Evolutionary conservation across 2,113 vertebrate species (phyloP).

Genomic region (Gracilinanus agilis): DNA sequence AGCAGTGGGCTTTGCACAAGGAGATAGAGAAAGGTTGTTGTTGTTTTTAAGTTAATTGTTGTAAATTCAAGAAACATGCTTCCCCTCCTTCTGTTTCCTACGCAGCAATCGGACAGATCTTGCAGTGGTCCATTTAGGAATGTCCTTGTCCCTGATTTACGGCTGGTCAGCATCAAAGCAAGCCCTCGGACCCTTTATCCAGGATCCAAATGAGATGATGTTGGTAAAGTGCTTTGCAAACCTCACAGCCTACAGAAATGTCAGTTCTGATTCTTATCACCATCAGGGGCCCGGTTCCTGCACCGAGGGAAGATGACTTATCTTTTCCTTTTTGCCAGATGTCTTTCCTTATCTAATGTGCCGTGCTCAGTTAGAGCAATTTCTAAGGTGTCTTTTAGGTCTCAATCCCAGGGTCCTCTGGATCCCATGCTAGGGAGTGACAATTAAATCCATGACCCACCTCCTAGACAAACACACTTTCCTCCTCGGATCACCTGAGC

Average conservation of each 20-base stretch:
- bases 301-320: slow-evolving; percentile 29
- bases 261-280: not conserved
- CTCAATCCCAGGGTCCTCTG: not conserved
- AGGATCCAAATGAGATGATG: slow-evolving; percentile 1
- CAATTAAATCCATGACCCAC: slow-evolving; percentile 54
- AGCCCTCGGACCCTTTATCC: slow-evolving; percentile 39
- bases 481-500: slow-evolving; percentile 68
- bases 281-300: not conserved
- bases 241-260: not conserved
- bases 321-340: slow-evolving; percentile 59
- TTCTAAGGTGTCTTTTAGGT: slow-evolving; percentile 55
- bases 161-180: slow-evolving; percentile 48
- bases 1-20: slow-evolving; percentile 20
- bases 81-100: slow-evolving; percentile 20
- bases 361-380: not conserved
- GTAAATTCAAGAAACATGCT: slow-evolving; percentile 49
- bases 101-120: slow-evolving; percentile 58
- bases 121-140: slow-evolving; percentile 50
- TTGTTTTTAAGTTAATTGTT: slow-evolving; percentile 42
- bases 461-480: slow-evolving; percentile 23
- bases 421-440: not conserved
- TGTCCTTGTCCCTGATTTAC: slow-evolving; percentile 53
- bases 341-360: slow-evolving; percentile 49
- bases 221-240: not conserved
- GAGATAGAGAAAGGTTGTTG: slow-evolving; percentile 18